A percentile compares a stretch with the other conserved stretches of the same genome.
Evolutionary conservation across 2,113 vertebrate species (phyloP).

Genomic region (Rhynchomys soricoides): DNA sequence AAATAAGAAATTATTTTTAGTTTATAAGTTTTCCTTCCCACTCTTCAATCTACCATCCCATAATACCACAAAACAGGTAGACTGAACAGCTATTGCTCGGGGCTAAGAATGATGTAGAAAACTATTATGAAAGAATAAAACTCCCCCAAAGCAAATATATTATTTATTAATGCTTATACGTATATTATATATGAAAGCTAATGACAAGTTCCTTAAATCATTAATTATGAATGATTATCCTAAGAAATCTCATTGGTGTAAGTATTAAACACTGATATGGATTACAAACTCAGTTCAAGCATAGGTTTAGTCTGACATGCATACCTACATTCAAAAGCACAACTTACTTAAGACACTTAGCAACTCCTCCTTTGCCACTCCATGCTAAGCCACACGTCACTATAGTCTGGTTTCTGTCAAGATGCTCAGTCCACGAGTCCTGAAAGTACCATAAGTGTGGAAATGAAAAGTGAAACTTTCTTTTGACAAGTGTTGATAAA

Average conservation of each 20-base stretch:
- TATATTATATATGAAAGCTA: background rate
- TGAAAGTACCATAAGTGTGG: background rate
- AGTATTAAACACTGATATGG: background rate
- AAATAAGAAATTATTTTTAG: constrained; percentile 41
- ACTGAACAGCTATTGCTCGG: background rate
- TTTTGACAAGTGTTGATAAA: background rate
- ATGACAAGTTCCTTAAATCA: constrained; percentile 10
- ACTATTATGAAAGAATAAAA: background rate
- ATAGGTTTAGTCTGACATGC: background rate
- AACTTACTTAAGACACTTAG: background rate
- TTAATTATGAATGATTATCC: constrained; percentile 37
- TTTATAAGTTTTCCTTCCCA: constrained; percentile 13
- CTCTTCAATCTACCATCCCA: background rate
- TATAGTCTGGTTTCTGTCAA: background rate
- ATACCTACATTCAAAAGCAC: background rate
- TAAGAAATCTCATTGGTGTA: background rate
- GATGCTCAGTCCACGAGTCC: background rate
- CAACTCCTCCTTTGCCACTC: background rate
- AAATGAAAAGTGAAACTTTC: background rate
- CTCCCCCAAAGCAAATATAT: background rate
- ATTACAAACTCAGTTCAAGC: background rate
- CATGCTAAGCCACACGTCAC: background rate
- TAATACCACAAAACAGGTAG: background rate
- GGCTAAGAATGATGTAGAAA: background rate
- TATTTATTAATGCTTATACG: background rate